A percentile compares a stretch with the other conserved stretches of the same genome.
Evolutionary conservation across 1,140 invertebrate species (phyloP).

Genomic region (Cydia pomonella): DNA sequence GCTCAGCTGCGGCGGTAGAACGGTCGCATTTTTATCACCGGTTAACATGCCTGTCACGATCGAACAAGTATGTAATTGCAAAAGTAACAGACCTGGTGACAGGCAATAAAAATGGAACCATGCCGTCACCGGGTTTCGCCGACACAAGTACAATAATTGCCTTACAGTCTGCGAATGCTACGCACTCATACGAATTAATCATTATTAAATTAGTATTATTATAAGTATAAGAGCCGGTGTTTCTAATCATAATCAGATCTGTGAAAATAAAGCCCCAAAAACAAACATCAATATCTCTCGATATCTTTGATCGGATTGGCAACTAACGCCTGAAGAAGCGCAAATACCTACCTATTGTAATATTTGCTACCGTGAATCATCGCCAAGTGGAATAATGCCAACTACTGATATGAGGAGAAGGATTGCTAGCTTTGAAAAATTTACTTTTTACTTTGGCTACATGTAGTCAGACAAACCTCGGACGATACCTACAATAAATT

Average conservation of each 20-base stretch:
- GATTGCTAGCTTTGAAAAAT: constrained; percentile 15
- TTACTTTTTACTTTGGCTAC: neutral
- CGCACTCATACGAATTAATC: too few species aligned
- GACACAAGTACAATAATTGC: too few species aligned
- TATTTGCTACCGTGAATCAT: constrained; percentile 25
- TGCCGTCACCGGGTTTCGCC: too few species aligned
- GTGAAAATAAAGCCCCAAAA: neutral
- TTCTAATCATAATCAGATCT: neutral
- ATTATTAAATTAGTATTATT: too few species aligned
- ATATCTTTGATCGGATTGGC: constrained; percentile 14
- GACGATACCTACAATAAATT: neutral
- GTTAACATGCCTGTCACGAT: too few species aligned
- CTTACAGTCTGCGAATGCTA: too few species aligned
- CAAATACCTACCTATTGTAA: constrained; percentile 31
- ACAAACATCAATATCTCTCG: constrained; percentile 10
- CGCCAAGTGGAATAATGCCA: constrained; percentile 29
- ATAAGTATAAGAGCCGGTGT: neutral
- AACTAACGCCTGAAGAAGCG: constrained; percentile 28
- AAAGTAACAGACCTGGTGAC: too few species aligned
- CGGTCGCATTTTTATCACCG: too few species aligned
- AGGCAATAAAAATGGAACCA: too few species aligned
- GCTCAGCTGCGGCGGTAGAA: too few species aligned
- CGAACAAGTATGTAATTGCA: too few species aligned
- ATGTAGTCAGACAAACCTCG: neutral
- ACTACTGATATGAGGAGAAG: neutral